A percentile compares a stretch with the other conserved stretches of the same genome.
These are phyloP conservation scores for Ciconia maguari DNA, from an alignment of 2,113 vertebrate genomes.

Conservation along the genomic window DNA sequence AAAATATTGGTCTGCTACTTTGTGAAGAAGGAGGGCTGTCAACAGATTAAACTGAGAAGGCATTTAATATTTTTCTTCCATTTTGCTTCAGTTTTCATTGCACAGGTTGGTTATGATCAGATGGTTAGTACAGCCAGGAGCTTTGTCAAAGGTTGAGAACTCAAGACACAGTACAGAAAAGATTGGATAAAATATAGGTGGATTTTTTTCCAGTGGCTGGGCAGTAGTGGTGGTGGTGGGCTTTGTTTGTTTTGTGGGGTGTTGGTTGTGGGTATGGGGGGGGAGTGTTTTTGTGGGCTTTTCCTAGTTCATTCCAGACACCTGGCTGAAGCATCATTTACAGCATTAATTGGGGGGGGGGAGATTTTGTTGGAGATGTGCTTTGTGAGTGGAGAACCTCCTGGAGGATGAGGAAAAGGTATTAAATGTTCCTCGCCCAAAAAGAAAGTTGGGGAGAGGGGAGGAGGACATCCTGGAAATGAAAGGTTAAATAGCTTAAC, in stretches of 20 bases:
- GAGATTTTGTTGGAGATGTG: neutral
- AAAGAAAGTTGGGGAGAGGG: neutral
- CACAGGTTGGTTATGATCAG: neutral
- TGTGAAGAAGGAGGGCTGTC: neutral
- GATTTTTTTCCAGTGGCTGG: neutral
- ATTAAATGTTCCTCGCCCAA: neutral
- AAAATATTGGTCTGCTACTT: neutral
- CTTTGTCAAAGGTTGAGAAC: neutral
- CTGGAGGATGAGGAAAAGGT: neutral
- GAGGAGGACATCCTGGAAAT: neutral
- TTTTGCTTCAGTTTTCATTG: neutral
- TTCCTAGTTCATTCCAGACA: neutral
- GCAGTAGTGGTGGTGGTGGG: neutral
- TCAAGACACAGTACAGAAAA: neutral
- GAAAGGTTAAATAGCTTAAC: neutral
- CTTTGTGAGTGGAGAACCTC: neutral
- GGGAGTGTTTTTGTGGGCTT: neutral
- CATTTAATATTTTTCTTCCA: neutral
- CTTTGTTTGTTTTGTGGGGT: neutral
- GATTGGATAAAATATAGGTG: neutral
- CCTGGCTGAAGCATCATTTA: neutral
- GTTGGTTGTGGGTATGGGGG: neutral
- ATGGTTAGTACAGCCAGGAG: neutral
- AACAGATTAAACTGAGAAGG: neutral
- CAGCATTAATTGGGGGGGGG: neutral